Conservation (phyloP, 53 echinoderm and acorn worm genomes). For the Actinopyga echinites region DNA sequence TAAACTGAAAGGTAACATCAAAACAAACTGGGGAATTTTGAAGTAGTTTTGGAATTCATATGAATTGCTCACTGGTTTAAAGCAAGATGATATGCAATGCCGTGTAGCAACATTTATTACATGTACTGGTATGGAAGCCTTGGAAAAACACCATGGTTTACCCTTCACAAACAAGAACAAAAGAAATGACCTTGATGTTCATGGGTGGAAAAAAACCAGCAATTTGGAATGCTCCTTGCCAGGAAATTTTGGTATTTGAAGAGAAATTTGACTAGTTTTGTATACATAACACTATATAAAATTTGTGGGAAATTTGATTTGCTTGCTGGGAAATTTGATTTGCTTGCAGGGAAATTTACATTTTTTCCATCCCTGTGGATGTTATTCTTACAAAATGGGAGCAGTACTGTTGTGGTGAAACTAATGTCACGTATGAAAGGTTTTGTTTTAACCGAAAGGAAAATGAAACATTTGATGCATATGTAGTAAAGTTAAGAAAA, state of each 20-base stretch:
- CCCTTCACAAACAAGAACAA: slow-evolving; percentile 53
- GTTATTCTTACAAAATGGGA: not conserved
- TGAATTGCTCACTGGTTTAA: slow-evolving; percentile 49
- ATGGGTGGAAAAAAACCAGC: too few species aligned
- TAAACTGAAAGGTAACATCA: not conserved
- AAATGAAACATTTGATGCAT: slow-evolving; percentile 48
- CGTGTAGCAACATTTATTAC: slow-evolving; percentile 58
- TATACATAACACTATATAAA: too few species aligned
- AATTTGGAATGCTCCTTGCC: too few species aligned
- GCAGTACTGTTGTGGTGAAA: not conserved
- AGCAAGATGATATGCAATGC: slow-evolving; percentile 19
- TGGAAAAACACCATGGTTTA: slow-evolving; percentile 53
- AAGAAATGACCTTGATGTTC: slow-evolving; percentile 12
- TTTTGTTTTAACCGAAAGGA: slow-evolving; percentile 40
- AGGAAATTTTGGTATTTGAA: too few species aligned
- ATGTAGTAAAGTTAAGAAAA: slow-evolving; percentile 46
- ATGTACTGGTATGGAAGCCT: slow-evolving; percentile 50
- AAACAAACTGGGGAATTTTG: slow-evolving; percentile 36
- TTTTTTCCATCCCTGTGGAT: too few species aligned
- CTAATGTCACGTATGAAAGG: not conserved
- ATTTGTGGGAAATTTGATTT: too few species aligned
- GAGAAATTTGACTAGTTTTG: too few species aligned
- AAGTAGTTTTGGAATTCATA: slow-evolving; percentile 51
- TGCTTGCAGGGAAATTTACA: too few species aligned
- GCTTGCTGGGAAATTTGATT: too few species aligned